Evolutionary conservation across 2,113 vertebrate genomes (phyloP), one percentile per base, ranked within the genome.

Genomic region (Ameiurus melas): DNA sequence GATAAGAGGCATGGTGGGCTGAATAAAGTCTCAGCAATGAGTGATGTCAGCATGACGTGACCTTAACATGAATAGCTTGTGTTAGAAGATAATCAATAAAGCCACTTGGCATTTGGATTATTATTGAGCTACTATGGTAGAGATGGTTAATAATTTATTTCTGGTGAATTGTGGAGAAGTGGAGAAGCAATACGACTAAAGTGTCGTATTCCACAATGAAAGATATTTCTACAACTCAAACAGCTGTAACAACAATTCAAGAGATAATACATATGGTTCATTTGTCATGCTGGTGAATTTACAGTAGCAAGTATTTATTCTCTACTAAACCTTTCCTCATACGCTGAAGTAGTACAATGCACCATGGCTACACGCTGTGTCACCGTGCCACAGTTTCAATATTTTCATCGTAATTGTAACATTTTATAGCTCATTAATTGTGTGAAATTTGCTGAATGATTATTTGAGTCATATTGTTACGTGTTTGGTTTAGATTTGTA

Each of bases 401-500:
- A 73, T 22, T 22, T 47, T 77, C 3, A 25, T 25, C 5, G 30
- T 39, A 36, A 73, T 51, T 25, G 9, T 9, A 77, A 55, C 20
- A 47, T 43, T 9, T 75, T 75, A 43, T 39, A 39, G 17, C 33
- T 71, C 6, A 36, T 39, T 16, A 7, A 78, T 2, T 79, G 3
- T 25, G 10, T 43, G 27, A 79, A 30, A 30, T 30, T 7, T 79
- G 5, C 27, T 30, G 27, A 53, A 79, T 19, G 51, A 51, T 78
- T 77, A 47, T 19, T 43, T n/a, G 33, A 36, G 47, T 19, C 27
- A 53, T 55, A n/a, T 9, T 33, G 13, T 25, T 47, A 17, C 0
- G 53, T 57, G 36, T 22, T n/a, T 57, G 78, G 51, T 57, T 80
- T 80, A 79, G 22, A 79, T 77, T 51, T 77, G 47, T 53, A 79